phyloP scores from a whole-genome alignment of 2,888 invertebrate species.

The Leptopilina myrica region DNA sequence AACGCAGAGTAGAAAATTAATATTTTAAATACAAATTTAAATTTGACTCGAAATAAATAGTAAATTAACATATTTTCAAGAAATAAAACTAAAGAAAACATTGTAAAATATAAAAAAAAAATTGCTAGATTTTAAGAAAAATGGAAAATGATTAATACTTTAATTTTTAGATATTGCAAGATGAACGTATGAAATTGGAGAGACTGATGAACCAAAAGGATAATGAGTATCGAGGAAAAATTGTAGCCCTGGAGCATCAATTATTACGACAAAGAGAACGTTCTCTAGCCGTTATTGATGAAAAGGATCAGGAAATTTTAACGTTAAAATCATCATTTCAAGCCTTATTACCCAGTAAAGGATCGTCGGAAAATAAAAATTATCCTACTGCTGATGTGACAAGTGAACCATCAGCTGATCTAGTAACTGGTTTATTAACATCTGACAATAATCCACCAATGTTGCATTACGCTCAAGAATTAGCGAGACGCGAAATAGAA shows the following conservation, averaged over 20 bases:
- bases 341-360: constrained; percentile 77
- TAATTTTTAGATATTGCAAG: constrained; percentile 61
- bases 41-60: too few species aligned
- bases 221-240: constrained; percentile 78
- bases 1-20: too few species aligned
- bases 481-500: constrained; percentile 88
- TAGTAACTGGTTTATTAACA: constrained; percentile 72
- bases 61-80: too few species aligned
- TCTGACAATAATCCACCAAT: constrained; percentile 86
- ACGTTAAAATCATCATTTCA: constrained; percentile 80
- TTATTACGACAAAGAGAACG: constrained; percentile 88
- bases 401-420: constrained; percentile 64
- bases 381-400: constrained; percentile 32
- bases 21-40: background rate
- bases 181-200: constrained; percentile 68
- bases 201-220: constrained; percentile 74
- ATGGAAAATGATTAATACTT: background rate
- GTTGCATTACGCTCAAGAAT: constrained; percentile 89
- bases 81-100: too few species aligned
- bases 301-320: constrained; percentile 87
- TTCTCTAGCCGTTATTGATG: constrained; percentile 86
- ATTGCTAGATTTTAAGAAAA: too few species aligned
- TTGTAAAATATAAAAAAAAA: too few species aligned
- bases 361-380: constrained; percentile 54
- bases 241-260: constrained; percentile 84